Percentiles rank a stretch among this genome's conserved stretches.
Conservation (phyloP, 2,888 invertebrate genomes). For the Tinea semifulvella region DNA sequence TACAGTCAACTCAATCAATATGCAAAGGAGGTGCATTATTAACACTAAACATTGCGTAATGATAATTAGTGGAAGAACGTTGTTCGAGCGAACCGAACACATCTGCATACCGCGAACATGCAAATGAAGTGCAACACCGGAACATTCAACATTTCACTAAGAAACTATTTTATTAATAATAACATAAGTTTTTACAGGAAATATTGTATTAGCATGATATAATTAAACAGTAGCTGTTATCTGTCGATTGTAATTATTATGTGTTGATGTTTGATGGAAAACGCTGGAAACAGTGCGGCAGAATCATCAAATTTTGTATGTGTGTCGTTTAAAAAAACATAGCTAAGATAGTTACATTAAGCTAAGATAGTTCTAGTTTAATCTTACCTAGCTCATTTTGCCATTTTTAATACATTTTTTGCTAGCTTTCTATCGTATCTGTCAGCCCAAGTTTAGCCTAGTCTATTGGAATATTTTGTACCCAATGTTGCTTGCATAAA, state of each 20-base stretch:
- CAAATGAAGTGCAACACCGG: constrained; percentile 14
- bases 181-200: background rate
- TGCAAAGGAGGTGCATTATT: constrained; percentile 14
- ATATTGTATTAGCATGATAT: background rate
- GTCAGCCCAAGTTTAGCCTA: too few relatives aligned
- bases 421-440: too few relatives aligned
- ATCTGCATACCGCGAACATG: constrained; percentile 6
- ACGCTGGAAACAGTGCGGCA: too few relatives aligned
- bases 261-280: too few relatives aligned
- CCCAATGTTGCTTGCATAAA: too few relatives aligned
- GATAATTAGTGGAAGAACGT: constrained; percentile 10
- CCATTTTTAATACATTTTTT: too few relatives aligned
- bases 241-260: background rate
- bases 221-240: background rate
- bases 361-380: too few relatives aligned
- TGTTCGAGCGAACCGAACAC: constrained; percentile 1
- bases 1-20: constrained; percentile 13
- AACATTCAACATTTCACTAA: constrained; percentile 5
- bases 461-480: too few relatives aligned
- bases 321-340: too few relatives aligned
- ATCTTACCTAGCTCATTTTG: too few relatives aligned
- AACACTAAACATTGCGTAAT: constrained; percentile 17
- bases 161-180: background rate
- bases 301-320: too few relatives aligned
- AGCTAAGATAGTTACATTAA: too few relatives aligned